Base-by-base conservation (phyloP, 2,113 vertebrate species). In the Dipodomys spectabilis region DNA sequence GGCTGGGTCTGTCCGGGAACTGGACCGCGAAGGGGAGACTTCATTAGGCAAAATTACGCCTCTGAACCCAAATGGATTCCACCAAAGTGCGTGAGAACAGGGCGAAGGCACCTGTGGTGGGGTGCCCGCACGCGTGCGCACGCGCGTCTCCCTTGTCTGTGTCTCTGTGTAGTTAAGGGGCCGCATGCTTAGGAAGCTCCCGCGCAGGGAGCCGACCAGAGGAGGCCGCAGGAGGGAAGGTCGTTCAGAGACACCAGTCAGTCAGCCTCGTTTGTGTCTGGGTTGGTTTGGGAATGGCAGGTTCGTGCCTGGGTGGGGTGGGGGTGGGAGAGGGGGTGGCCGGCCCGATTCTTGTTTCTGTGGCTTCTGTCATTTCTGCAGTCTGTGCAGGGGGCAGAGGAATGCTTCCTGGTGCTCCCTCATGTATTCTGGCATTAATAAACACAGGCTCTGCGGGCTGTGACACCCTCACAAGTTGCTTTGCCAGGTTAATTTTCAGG, bases 1-100 rank as follows among this genome's bases (percentile, higher is more conserved):
- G 80, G 98, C 98, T 0, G 98, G 98, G 92, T 99, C 98, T 3
- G 97, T 98, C 49, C 99, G 98, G 96, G 99, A 99, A 90, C 94
- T 99, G 97, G 98, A 99, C 97, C 98, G 98, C 0, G 98, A 99
- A 35, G 98, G 98, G 23, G 99, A 99, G 77, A 97, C 99, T 96
- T 99, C 99, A 0, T 83, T 99, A 30, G 98, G 98, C 96, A 98
- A 98, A 97, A 98, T 99, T 93, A 98, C 98, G 4, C 98, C 99
- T 28, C 99, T 99, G 96, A 98, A 99, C 88, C 98, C 98, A 25
- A 99, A 99, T 88, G 98, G 99, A 96, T 98, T 99, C 97, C 98
- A 97, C 95, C 99, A 96, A 98, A 86, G 72, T 64, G 23, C 10
- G 0, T 28, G 35, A 73, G 77, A 45, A 73, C 18, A 45, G 1